Conservation (phyloP, 2,888 invertebrate genomes). For the Synanthedon myopaeformis region DNA sequence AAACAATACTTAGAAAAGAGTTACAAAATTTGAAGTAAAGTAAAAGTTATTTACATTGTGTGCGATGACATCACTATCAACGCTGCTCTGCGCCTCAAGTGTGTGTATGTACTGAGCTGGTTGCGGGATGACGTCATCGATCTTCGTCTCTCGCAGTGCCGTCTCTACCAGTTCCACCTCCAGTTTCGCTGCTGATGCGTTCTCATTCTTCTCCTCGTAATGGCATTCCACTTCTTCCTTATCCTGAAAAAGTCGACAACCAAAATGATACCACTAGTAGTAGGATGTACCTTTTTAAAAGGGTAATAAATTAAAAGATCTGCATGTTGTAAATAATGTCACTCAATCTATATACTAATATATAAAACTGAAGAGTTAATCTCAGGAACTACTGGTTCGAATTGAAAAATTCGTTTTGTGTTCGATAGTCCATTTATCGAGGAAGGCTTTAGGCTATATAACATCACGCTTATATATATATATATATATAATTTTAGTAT, state of each 20-base stretch:
- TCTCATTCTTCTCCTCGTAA: conserved; percentile 65
- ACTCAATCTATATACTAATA: too few relatives aligned
- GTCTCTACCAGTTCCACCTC: conserved; percentile 48
- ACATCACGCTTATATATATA: too few relatives aligned
- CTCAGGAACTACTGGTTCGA: too few relatives aligned
- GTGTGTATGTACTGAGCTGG: conserved; percentile 58
- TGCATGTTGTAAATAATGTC: not conserved
- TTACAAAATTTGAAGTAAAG: too few relatives aligned
- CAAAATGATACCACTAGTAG: conserved; percentile 1
- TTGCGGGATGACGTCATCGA: conserved; percentile 69
- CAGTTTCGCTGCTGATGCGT: conserved; percentile 30
- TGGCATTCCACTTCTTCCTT: conserved; percentile 62
- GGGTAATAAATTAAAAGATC: conserved; percentile 1
- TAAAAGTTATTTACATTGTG: conserved; percentile 72
- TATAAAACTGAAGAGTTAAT: too few relatives aligned
- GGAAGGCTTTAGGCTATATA: too few relatives aligned
- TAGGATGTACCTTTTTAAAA: not conserved
- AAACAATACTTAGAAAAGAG: too few relatives aligned
- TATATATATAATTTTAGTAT: too few relatives aligned
- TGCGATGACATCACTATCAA: conserved; percentile 73
- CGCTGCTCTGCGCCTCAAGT: conserved; percentile 63
- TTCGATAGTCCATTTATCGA: too few relatives aligned
- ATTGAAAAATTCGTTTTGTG: too few relatives aligned
- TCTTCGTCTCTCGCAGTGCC: conserved; percentile 58
- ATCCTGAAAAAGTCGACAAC: conserved; percentile 26